Conservation (phyloP, 2,888 invertebrate species). For the Apocheima hispidaria region DNA sequence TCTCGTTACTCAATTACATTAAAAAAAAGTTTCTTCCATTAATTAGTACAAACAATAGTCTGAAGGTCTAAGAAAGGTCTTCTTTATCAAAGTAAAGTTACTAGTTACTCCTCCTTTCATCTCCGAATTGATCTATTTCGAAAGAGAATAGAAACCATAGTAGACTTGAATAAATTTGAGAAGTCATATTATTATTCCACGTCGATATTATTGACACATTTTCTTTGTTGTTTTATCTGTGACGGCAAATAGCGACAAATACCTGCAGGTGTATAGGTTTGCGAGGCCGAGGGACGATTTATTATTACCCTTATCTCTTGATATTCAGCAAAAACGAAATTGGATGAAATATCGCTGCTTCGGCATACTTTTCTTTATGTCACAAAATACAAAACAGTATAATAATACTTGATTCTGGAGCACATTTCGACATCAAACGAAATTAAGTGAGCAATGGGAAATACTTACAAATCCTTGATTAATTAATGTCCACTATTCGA, state of each 20-base stretch:
- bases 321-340: conserved; percentile 24
- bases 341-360: not conserved
- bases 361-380: not conserved
- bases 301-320: conserved; percentile 19
- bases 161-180: conserved; percentile 66
- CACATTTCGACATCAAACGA: not conserved
- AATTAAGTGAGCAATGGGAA: not conserved
- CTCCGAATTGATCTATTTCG: conserved; percentile 66
- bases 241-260: conserved; percentile 41
- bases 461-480: conserved; percentile 68
- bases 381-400: not conserved
- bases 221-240: conserved; percentile 67
- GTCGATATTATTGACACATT: conserved; percentile 62
- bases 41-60: too few relatives aligned
- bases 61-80: not conserved
- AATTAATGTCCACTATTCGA: conserved; percentile 55
- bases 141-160: conserved; percentile 70
- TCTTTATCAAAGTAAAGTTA: conserved; percentile 33
- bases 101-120: conserved; percentile 74
- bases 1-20: too few relatives aligned
- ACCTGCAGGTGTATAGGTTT: conserved; percentile 33
- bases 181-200: too few relatives aligned
- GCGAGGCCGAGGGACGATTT: conserved; percentile 22
- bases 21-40: too few relatives aligned
- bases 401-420: not conserved